Conservation (phyloP, 2,888 invertebrate genomes). For the Xanthorhoe spadicearia region DNA sequence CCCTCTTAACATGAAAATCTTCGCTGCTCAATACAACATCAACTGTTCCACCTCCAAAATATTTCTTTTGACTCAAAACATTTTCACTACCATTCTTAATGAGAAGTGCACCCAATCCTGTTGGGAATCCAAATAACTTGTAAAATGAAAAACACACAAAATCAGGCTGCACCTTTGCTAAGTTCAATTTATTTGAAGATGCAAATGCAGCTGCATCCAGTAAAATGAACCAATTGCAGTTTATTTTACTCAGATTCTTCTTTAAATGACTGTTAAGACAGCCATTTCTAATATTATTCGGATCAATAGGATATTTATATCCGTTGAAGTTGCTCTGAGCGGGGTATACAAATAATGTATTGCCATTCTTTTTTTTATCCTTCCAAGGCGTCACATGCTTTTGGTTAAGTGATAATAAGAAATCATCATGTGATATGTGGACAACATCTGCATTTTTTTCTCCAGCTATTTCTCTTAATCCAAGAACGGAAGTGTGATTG, state of each 20-base stretch:
- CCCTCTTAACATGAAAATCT: slow-evolving; percentile 89
- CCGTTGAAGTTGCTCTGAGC: slow-evolving; percentile 98
- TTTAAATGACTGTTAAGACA: slow-evolving; percentile 73
- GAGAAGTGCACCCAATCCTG: slow-evolving; percentile 95
- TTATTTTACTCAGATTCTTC: slow-evolving; percentile 66
- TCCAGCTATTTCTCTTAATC: slow-evolving; percentile 91
- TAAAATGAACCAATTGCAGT: slow-evolving; percentile 88
- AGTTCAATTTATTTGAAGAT: slow-evolving; percentile 90
- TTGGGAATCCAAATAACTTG: slow-evolving; percentile 97
- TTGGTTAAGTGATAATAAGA: slow-evolving; percentile 69
- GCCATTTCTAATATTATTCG: slow-evolving; percentile 87
- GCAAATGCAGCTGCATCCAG: slow-evolving; percentile 95
- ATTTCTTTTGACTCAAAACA: slow-evolving; percentile 87
- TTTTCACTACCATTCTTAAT: slow-evolving; percentile 87
- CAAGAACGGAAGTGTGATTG: slow-evolving; percentile 98
- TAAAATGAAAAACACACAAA: slow-evolving; percentile 97
- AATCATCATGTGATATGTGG: slow-evolving; percentile 85
- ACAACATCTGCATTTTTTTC: slow-evolving; percentile 82
- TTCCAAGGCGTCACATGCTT: slow-evolving; percentile 40
- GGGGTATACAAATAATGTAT: slow-evolving; percentile 91
- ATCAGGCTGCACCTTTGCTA: slow-evolving; percentile 90
- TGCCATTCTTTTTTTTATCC: slow-evolving; percentile 57
- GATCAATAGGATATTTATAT: slow-evolving; percentile 92
- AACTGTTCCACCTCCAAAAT: slow-evolving; percentile 98
- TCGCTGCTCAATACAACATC: slow-evolving; percentile 90